Base-by-base conservation (phyloP, 2,797 vertebrate species). In the Muscicapa striata region DNA sequence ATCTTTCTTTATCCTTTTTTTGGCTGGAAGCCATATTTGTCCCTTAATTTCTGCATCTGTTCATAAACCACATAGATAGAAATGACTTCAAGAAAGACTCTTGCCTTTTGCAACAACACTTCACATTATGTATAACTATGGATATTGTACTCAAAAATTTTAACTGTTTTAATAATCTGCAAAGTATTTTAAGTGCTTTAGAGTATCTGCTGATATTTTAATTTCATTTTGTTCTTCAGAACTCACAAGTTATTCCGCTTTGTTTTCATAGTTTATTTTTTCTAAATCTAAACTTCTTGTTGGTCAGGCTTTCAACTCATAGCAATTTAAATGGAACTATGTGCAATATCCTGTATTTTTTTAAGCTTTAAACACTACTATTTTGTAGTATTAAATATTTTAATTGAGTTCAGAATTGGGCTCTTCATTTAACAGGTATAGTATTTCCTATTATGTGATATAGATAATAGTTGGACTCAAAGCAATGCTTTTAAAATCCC, bases 1-100 rank as follows among this genome's bases (percentile, higher is more conserved):
- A 12, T 43, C 3, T 40, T 77, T 73, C 23, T 70, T 66, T 32
- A 64, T n/a, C 10, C 0, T 30, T 85, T 76, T 76, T 76, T 36
- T 24, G 13, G 1, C 3, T 38, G 17, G 21, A 84, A 74, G 17
- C 1, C 0, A 1, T 84, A 36, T n/a, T 46, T 58, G 11, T 69
- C 26, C 15, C 59, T 79, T 74, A 58, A 6, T 63, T 73, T 74
- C 48, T 40, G 4, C 5, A 9, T 58, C n/a, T 59, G 8, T 58
- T 88, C 3, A 30, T 67, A 74, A 90, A 48, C 14, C 0, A 0
- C 26, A 64, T 7, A 43, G 15, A 6, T 29, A 79, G 20, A 13
- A 84, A 21, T 29, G 78, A 48, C 5, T 45, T 22, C 3, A 34
- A 52, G 26, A 76, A 87, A 70, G 24, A n/a, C 41, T 38, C 18